Base-by-base conservation (phyloP, 2,797 vertebrate genomes). In the Galago senegalensis region DNA sequence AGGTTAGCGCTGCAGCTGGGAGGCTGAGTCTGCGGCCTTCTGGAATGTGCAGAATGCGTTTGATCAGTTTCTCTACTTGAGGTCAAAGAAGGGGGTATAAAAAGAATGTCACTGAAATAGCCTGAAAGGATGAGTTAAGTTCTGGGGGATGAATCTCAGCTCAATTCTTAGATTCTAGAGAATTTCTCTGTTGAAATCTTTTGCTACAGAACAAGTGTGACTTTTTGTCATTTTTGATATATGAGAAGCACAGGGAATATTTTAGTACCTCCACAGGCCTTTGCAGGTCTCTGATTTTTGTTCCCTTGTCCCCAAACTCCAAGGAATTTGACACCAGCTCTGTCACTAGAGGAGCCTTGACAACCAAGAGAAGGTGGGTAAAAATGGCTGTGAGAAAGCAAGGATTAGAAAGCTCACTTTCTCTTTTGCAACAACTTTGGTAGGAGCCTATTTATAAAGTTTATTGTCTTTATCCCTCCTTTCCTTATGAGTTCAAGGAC, bases 11-110 rank as follows among this genome's bases (percentile, higher is more conserved):
- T 97, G 97, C 98, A 98, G 98, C 98, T 98, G 98, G 98, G 97
- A 97, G 95, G 95, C 96, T 97, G 97, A 97, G 75, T 92, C 97
- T 99, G 98, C 97, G 98, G 98, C 98, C 93, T 98, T 91, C 27
- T 96, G 98, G 98, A 98, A 98, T 99, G 98, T 98, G 97, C 97
- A 98, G 98, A 98, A 98, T 98, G 98, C 73, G 96, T 99, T 98
- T 98, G 98, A 98, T 99, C 98, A 98, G 98, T 98, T 98, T 98
- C 97, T 97, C 97, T 12, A 49, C 73, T 98, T 93, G 97, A 97
- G 90, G 95, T 97, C 96, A 97, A 98, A 98, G 98, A 98, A 97
- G 97, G 97, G 96, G 96, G 97, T 95, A 96, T 81, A 96, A 97
- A 98, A 97, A 97, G 94, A 98, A 97, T 94, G 90, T 97, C 95